phyloP scores from a whole-genome alignment of 2,797 vertebrate genomes.

The Odontamblyopus lacepedii region DNA sequence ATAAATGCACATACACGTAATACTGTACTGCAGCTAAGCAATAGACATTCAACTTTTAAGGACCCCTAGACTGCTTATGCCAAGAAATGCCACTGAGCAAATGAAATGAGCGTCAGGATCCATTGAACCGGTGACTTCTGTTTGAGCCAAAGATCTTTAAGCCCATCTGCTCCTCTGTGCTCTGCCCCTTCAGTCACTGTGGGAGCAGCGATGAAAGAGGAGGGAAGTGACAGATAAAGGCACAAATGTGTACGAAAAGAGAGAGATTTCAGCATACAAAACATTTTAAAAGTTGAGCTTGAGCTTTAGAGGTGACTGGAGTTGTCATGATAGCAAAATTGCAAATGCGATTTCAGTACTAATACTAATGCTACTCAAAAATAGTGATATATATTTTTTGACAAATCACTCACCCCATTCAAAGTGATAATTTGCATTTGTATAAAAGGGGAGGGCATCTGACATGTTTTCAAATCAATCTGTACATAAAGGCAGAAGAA shows the following conservation, averaged over 20 bases:
- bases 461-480: not conserved
- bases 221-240: not conserved
- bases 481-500: too few species aligned
- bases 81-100: slow-evolving; percentile 5
- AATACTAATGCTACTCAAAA: too few species aligned
- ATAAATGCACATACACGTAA: too few species aligned
- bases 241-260: not conserved
- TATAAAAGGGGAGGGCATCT: not conserved
- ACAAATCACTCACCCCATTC: not conserved
- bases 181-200: slow-evolving; percentile 31
- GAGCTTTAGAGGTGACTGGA: too few species aligned
- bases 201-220: slow-evolving; percentile 25
- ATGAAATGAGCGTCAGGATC: slow-evolving; percentile 24
- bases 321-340: too few species aligned
- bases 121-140: slow-evolving; percentile 30
- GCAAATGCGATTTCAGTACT: too few species aligned
- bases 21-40: too few species aligned
- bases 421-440: not conserved
- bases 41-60: too few species aligned
- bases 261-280: not conserved
- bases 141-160: slow-evolving; percentile 19
- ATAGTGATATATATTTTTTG: too few species aligned
- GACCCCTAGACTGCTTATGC: too few species aligned
- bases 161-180: slow-evolving; percentile 23
- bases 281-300: not conserved